These are phyloP conservation scores for Drosophila sp. DNA, from an alignment of 1,140 invertebrate species.

Conservation along the genomic window DNA sequence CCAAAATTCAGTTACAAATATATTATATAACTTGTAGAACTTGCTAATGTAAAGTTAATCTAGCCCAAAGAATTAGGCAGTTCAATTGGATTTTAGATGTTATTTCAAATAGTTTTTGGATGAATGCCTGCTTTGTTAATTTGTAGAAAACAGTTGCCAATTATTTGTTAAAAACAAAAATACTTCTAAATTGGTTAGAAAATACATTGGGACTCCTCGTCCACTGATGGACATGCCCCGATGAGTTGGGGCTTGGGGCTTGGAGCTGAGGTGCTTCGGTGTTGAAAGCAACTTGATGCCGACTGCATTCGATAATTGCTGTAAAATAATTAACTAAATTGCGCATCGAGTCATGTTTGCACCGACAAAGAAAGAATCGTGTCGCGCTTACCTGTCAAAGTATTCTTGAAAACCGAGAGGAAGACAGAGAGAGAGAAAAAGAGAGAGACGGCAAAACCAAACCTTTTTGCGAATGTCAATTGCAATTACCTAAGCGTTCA, in stretches of 20 bases:
- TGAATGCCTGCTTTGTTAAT: neutral
- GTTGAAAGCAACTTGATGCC: constrained; percentile 27
- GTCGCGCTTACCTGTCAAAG: constrained; percentile 1
- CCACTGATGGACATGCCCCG: constrained; percentile 4
- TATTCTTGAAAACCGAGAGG: neutral
- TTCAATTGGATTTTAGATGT: neutral
- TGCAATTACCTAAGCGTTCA: constrained; percentile 11
- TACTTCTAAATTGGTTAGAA: neutral
- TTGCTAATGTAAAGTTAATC: no score
- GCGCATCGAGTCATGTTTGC: constrained; percentile 1
- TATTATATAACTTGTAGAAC: no score
- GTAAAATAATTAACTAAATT: constrained; percentile 20
- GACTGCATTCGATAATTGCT: constrained; percentile 23
- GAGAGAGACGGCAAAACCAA: neutral
- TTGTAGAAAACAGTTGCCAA: neutral
- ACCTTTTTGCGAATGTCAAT: constrained; percentile 10
- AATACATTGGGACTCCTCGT: neutral
- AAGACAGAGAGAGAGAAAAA: neutral
- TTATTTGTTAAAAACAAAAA: neutral
- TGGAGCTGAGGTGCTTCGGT: neutral
- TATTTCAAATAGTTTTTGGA: neutral
- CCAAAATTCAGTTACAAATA: no score
- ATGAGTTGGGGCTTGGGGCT: neutral
- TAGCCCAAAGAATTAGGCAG: neutral
- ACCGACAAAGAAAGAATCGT: constrained; percentile 11